phyloP scores from a whole-genome alignment of 2,113 vertebrate genomes.

The Bujurquina vittata region DNA sequence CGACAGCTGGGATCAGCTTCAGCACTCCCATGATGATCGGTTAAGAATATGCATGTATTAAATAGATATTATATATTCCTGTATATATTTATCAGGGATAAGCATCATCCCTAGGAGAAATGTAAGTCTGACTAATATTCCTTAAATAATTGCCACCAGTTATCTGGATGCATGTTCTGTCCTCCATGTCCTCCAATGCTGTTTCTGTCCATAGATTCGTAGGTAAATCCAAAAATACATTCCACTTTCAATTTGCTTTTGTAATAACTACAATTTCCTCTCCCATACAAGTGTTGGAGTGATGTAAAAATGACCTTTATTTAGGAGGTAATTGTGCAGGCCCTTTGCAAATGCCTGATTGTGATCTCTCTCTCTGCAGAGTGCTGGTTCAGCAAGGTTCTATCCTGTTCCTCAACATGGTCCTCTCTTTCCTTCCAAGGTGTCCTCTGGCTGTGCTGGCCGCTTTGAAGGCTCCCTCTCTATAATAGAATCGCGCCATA shows the following conservation, averaged over 20 bases:
- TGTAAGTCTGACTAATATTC: not conserved
- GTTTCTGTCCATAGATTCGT: constrained; percentile 22
- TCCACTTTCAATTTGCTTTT: constrained; percentile 54
- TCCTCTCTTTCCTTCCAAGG: constrained; percentile 91
- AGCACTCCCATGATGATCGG: not conserved
- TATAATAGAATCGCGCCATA: constrained; percentile 92
- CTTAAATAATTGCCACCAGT: not conserved
- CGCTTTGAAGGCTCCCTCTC: constrained; percentile 86
- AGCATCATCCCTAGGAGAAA: not conserved
- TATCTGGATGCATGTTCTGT: not conserved
- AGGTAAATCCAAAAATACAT: constrained; percentile 19
- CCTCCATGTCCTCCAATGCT: not conserved
- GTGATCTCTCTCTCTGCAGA: constrained; percentile 83
- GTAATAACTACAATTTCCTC: constrained; percentile 49
- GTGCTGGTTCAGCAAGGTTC: constrained; percentile 97
- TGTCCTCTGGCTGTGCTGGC: constrained; percentile 88
- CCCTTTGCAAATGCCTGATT: constrained; percentile 91
- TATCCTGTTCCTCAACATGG: constrained; percentile 90
- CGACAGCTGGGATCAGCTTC: not conserved
- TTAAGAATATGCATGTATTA: not conserved
- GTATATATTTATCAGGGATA: not conserved
- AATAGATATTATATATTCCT: not conserved
- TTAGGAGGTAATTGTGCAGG: constrained; percentile 88
- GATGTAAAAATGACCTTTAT: constrained; percentile 91
- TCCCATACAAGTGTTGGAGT: constrained; percentile 43